Evolutionary conservation across 2,797 vertebrate genomes (phyloP).

Genomic region (Sparus aurata): DNA sequence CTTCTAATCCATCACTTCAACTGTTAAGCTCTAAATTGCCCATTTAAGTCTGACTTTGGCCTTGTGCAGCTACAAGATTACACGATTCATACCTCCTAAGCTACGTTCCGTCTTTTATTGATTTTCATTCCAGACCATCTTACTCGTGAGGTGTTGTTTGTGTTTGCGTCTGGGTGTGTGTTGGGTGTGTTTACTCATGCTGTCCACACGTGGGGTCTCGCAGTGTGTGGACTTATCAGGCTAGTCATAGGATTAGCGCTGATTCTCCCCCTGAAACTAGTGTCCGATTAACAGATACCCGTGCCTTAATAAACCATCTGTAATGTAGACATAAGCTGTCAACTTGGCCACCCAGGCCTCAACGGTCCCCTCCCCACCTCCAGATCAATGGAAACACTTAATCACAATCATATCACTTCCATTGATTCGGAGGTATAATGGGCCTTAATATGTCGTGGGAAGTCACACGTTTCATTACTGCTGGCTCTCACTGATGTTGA

Average conservation of each 20-base stretch:
- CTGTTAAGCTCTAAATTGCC: conserved; percentile 62
- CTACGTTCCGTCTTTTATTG: conserved; percentile 65
- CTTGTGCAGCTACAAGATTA: conserved; percentile 45
- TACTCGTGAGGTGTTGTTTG: conserved; percentile 43
- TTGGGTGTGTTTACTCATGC: conserved; percentile 59
- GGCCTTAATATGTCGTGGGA: not conserved
- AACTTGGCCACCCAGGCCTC: conserved; percentile 51
- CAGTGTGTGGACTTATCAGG: conserved; percentile 81
- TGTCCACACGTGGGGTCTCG: conserved; percentile 66
- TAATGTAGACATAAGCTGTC: conserved; percentile 84
- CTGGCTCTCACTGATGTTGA: not conserved
- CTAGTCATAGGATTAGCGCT: conserved; percentile 85
- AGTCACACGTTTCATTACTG: not conserved
- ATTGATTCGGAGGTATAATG: not conserved
- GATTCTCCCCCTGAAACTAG: conserved; percentile 84
- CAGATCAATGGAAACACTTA: conserved; percentile 54
- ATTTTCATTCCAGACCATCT: conserved; percentile 66
- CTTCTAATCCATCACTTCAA: conserved; percentile 75
- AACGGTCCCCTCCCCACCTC: conserved; percentile 20
- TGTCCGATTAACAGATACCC: conserved; percentile 88
- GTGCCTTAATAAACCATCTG: conserved; percentile 81
- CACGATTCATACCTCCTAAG: conserved; percentile 57
- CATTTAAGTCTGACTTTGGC: conserved; percentile 48
- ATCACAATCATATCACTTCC: conserved; percentile 24
- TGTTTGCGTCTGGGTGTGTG: conserved; percentile 45